Evolutionary conservation across 2,888 invertebrate species (phyloP).

Genomic region (Eupeodes luniger): DNA sequence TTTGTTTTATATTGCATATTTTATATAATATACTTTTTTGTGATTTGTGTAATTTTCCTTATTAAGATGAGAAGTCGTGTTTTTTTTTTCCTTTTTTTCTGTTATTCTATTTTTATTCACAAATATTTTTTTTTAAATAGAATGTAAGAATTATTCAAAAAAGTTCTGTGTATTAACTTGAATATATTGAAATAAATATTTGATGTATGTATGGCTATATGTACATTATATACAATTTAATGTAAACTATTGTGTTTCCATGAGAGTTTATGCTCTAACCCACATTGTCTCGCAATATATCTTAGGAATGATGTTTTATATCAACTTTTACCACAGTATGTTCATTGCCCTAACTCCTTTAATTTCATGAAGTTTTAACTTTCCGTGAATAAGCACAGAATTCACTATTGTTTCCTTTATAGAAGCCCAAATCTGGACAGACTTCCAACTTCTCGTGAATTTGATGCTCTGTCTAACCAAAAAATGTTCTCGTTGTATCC

Average conservation of each 20-base stretch:
- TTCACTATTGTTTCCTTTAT: no score
- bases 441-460: no score
- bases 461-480: no score
- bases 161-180: slow-evolving; percentile 73
- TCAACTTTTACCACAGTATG: no score
- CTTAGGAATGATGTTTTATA: no score
- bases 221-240: slow-evolving; percentile 61
- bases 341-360: no score
- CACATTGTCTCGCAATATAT: no score
- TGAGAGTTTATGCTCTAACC: no score
- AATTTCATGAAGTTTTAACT: no score
- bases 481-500: no score
- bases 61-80: slow-evolving; percentile 52
- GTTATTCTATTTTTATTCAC: slow-evolving; percentile 73
- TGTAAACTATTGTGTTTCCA: not conserved
- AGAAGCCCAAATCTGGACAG: no score
- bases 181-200: slow-evolving; percentile 71
- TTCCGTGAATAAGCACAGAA: no score
- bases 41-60: slow-evolving; percentile 68
- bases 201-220: slow-evolving; percentile 71
- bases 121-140: slow-evolving; percentile 63
- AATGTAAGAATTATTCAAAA: slow-evolving; percentile 62
- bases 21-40: slow-evolving; percentile 48
- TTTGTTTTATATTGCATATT: slow-evolving; percentile 63
- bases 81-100: slow-evolving; percentile 61